Evolutionary conservation across 2,888 invertebrate species (phyloP).

Genomic region (Drosophila buzzatii): DNA sequence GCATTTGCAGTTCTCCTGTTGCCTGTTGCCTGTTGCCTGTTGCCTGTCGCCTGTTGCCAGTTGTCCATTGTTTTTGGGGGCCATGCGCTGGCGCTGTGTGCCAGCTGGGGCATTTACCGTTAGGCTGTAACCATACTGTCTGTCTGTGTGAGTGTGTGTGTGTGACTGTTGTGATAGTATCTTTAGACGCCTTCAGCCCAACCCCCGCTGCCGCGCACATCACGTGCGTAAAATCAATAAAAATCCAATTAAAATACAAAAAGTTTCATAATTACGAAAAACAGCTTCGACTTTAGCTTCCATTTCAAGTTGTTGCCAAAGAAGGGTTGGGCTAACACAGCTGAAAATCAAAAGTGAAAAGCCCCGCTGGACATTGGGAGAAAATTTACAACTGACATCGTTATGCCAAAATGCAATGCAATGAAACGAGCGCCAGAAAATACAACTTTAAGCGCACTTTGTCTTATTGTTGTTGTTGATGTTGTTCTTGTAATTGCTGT

Average conservation of each 20-base stretch:
- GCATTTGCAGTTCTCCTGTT: conserved; percentile 52
- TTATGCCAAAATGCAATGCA: conserved; percentile 54
- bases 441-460: conserved; percentile 55
- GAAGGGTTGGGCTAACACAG: conserved; percentile 10
- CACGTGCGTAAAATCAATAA: conserved; percentile 79
- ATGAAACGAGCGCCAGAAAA: conserved; percentile 54
- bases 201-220: conserved; percentile 36
- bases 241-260: conserved; percentile 77
- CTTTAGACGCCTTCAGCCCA: not conserved
- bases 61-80: conserved; percentile 59
- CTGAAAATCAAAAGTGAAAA: conserved; percentile 56
- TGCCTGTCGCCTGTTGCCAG: conserved; percentile 17
- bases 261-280: conserved; percentile 74
- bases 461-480: conserved; percentile 19
- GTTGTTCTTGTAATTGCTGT: not conserved
- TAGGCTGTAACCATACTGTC: conserved; percentile 37
- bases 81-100: conserved; percentile 22
- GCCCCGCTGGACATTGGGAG: conserved; percentile 49
- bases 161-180: conserved; percentile 23
- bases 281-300: conserved; percentile 23
- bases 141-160: not conserved
- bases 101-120: conserved; percentile 49
- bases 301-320: conserved; percentile 2
- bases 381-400: conserved; percentile 61
- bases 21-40: conserved; percentile 35